Conservation (phyloP, 2,888 invertebrate species). For the Acrobasis suavella region DNA sequence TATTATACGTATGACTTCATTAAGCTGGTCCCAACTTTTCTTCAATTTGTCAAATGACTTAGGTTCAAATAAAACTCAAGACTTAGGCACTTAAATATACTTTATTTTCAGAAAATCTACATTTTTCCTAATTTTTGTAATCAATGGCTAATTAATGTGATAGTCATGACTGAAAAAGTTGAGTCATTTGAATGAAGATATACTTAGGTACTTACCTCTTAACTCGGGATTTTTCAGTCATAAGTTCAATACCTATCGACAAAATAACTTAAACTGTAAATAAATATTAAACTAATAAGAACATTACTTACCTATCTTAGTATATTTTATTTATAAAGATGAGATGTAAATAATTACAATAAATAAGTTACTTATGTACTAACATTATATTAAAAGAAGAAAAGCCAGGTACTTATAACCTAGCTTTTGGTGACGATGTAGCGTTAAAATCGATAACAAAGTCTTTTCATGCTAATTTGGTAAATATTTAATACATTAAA, state of each 20-base stretch:
- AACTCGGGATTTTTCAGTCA: conserved; percentile 74
- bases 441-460: no score
- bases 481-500: no score
- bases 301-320: neutral
- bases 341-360: neutral
- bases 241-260: conserved; percentile 54
- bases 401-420: no score
- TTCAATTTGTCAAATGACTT: neutral
- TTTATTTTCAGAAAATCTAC: conserved; percentile 18
- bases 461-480: no score
- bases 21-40: no score
- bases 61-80: neutral
- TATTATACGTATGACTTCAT: no score
- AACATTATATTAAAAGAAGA: no score
- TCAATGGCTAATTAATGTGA: conserved; percentile 37
- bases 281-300: conserved; percentile 21
- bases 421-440: no score
- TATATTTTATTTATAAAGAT: neutral
- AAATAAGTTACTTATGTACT: neutral
- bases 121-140: neutral
- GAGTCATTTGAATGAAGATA: conserved; percentile 36
- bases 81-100: neutral
- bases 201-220: neutral
- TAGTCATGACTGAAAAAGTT: conserved; percentile 79
- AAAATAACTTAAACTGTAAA: conserved; percentile 28